Conservation (phyloP, 2,797 vertebrate genomes). For the Halcyon chelicuti region DNA sequence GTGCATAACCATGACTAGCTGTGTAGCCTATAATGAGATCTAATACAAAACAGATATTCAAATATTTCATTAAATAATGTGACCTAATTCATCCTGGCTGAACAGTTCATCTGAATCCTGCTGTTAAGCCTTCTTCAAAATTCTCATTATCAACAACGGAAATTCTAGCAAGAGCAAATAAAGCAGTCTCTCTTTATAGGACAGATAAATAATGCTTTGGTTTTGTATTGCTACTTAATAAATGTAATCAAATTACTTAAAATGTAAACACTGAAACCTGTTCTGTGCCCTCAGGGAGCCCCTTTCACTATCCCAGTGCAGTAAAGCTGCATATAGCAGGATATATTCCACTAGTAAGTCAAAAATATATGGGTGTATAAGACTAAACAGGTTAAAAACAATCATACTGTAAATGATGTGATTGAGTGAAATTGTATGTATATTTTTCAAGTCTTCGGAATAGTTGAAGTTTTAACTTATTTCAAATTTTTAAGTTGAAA, state of each 20-base stretch:
- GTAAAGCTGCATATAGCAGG: constrained; percentile 59
- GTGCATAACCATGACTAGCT: background rate
- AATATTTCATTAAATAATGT: constrained; percentile 48
- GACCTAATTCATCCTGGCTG: constrained; percentile 27
- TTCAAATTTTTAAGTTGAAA: constrained; percentile 72
- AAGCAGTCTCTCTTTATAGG: constrained; percentile 12
- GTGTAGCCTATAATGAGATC: background rate
- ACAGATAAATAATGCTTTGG: constrained; percentile 19
- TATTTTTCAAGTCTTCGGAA: constrained; percentile 71
- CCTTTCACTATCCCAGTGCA: constrained; percentile 47
- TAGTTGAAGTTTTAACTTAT: constrained; percentile 76
- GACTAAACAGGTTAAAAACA: constrained; percentile 64
- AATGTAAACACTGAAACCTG: constrained; percentile 55
- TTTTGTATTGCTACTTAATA: constrained; percentile 36
- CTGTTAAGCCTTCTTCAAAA: constrained; percentile 10
- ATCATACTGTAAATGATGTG: constrained; percentile 66
- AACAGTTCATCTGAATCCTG: constrained; percentile 15
- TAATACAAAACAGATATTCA: constrained; percentile 38
- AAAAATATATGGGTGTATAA: constrained; percentile 61
- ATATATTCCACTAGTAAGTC: constrained; percentile 54
- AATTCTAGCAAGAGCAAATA: constrained; percentile 12
- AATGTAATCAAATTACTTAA: constrained; percentile 27
- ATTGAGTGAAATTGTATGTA: constrained; percentile 65
- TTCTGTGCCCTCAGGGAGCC: constrained; percentile 76
- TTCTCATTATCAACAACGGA: background rate